Conservation (phyloP, 2,888 invertebrate species). For the Sinhomidia bicolor region DNA sequence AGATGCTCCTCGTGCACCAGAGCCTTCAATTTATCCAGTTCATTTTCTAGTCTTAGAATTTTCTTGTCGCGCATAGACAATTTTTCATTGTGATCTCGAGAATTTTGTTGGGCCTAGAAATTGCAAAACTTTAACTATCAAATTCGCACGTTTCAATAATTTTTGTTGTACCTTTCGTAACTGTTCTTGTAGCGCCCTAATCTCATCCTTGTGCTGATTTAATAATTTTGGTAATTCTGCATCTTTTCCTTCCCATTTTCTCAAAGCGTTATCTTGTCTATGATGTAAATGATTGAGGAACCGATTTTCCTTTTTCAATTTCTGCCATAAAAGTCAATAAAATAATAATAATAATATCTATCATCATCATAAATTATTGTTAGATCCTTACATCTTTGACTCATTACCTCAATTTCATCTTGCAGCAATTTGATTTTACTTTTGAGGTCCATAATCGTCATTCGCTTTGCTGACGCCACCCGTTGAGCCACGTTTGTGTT, state of each 20-base stretch:
- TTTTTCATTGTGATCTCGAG: conserved; percentile 71
- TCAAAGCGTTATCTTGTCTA: conserved; percentile 72
- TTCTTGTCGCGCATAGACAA: conserved; percentile 71
- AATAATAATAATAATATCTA: too few relatives aligned
- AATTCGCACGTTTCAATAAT: too few relatives aligned
- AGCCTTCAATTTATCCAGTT: conserved; percentile 65
- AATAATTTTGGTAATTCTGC: conserved; percentile 72
- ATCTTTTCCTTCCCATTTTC: conserved; percentile 74
- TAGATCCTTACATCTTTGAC: not conserved
- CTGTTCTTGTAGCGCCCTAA: conserved; percentile 59
- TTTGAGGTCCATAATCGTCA: conserved; percentile 72
- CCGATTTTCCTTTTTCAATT: conserved; percentile 70
- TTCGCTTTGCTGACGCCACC: conserved; percentile 70
- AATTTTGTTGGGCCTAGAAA: conserved; percentile 44
- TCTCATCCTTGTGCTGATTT: conserved; percentile 74
- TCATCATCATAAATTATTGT: too few relatives aligned
- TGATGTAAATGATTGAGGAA: conserved; percentile 70
- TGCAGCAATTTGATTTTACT: conserved; percentile 67
- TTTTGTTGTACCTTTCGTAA: conserved; percentile 54
- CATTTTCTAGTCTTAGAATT: conserved; percentile 68
- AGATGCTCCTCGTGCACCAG: conserved; percentile 75
- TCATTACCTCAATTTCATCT: conserved; percentile 64
- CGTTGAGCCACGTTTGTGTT: conserved; percentile 62
- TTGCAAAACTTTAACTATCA: not conserved
- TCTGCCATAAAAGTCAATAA: conserved; percentile 9